phyloP scores from a whole-genome alignment of 1,140 invertebrate species.

The Tetranychus cinnabarinus region DNA sequence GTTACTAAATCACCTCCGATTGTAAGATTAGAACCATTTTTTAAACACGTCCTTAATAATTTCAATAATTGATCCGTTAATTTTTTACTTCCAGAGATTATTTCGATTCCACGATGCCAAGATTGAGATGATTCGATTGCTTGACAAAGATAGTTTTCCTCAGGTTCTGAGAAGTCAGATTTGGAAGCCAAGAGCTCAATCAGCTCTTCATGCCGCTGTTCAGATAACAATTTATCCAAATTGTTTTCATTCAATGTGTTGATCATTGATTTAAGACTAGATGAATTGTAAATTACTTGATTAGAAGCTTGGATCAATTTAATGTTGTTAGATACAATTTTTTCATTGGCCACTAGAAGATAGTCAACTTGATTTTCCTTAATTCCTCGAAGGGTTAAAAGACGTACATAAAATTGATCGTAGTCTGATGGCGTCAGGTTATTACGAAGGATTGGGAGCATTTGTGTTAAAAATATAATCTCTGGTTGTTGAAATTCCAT shows the following conservation, averaged over 20 bases:
- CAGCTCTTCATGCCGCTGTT: slow-evolving; percentile 5
- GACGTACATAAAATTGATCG: slow-evolving; percentile 3
- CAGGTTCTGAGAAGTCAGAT: slow-evolving; percentile 2
- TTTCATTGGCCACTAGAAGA: not conserved
- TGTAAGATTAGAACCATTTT: not conserved
- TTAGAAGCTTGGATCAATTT: slow-evolving; percentile 2
- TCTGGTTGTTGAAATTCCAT: slow-evolving; percentile 3
- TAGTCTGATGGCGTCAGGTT: not conserved
- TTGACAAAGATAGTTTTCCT: slow-evolving; percentile 1
- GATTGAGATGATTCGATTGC: slow-evolving; percentile 3
- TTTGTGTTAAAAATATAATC: slow-evolving; percentile 1
- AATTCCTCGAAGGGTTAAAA: slow-evolving; percentile 3
- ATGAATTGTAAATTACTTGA: slow-evolving; percentile 1
- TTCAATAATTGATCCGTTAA: not conserved
- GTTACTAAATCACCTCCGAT: not conserved
- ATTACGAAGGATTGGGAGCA: not conserved
- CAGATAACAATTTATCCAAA: not conserved
- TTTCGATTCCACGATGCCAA: slow-evolving; percentile 9
- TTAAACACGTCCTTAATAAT: not conserved
- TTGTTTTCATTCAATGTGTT: not conserved
- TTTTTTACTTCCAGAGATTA: slow-evolving; percentile 2
- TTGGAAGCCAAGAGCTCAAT: slow-evolving; percentile 5
- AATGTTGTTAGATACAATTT: not conserved
- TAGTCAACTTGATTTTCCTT: slow-evolving; percentile 5
- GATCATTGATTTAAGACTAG: slow-evolving; percentile 3